phyloP scores from a whole-genome alignment of 2,113 vertebrate genomes.

The Rynchops niger region DNA sequence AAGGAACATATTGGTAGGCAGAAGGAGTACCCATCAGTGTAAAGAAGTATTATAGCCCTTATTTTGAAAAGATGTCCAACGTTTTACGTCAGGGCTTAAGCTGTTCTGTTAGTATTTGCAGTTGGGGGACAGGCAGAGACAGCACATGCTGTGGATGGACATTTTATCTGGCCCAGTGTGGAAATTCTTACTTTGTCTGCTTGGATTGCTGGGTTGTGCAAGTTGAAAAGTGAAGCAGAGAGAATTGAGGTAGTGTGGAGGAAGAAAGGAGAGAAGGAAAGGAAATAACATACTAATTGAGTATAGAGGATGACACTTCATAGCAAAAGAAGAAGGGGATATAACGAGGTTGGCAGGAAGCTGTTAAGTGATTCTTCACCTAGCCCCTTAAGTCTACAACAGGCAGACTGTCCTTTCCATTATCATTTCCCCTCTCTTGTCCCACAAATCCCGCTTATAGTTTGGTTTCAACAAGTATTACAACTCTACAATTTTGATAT shows the following conservation, averaged over 20 bases:
- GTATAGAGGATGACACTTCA: neutral
- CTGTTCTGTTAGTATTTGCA: neutral
- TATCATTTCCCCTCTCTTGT: neutral
- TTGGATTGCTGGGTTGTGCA: neutral
- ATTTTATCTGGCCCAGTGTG: neutral
- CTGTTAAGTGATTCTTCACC: neutral
- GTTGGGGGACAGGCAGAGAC: neutral
- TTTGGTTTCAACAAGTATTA: neutral
- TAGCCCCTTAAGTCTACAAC: accelerated
- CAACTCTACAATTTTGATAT: neutral
- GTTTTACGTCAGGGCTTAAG: neutral
- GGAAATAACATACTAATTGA: neutral
- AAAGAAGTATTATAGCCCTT: neutral
- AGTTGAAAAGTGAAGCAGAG: neutral
- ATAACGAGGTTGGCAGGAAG: neutral
- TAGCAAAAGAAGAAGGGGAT: neutral
- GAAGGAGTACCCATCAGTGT: neutral
- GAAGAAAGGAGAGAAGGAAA: neutral
- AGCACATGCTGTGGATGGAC: neutral
- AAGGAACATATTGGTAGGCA: neutral
- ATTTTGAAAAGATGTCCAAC: neutral
- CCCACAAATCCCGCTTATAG: neutral
- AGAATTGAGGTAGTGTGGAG: neutral
- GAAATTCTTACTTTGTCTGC: neutral
- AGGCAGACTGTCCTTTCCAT: neutral